phyloP scores from a whole-genome alignment of 2,888 invertebrate species.

The Eugnorisma glareosa region DNA sequence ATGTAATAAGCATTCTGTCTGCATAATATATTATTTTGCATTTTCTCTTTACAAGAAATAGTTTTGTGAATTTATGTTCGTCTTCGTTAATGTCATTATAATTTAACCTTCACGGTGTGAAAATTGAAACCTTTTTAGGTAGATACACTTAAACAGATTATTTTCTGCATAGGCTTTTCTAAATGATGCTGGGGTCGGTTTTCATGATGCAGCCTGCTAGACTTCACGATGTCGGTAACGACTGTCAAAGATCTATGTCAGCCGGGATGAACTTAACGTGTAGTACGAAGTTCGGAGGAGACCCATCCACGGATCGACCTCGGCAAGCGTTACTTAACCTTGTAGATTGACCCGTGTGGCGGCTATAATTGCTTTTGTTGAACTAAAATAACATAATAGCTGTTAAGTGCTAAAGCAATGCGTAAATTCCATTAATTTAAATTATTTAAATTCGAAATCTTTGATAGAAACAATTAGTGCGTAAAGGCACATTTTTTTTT shows the following conservation, averaged over 20 bases:
- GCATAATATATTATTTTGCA: not conserved
- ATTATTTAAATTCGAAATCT: conserved; percentile 8
- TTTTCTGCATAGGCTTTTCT: not conserved
- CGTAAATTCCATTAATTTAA: not conserved
- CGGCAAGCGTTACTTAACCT: not conserved
- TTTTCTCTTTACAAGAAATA: conserved; percentile 30
- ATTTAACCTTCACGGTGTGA: conserved; percentile 8
- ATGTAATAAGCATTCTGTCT: conserved; percentile 1
- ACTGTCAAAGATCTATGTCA: too few relatives aligned
- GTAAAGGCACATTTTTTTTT: not conserved
- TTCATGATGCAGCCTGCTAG: not conserved
- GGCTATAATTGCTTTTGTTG: too few relatives aligned
- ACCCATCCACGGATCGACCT: not conserved
- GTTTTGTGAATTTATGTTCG: not conserved
- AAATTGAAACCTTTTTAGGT: not conserved
- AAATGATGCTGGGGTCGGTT: not conserved
- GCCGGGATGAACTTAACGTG: too few relatives aligned
- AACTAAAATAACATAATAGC: too few relatives aligned
- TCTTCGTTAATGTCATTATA: not conserved
- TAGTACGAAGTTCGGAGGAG: too few relatives aligned
- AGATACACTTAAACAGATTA: not conserved
- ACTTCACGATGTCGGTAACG: too few relatives aligned
- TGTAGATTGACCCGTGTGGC: too few relatives aligned
- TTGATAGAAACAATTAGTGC: conserved; percentile 18
- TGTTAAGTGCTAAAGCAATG: too few relatives aligned